Conservation (phyloP, 2,113 vertebrate species). For the Kryptolebias marmoratus region DNA sequence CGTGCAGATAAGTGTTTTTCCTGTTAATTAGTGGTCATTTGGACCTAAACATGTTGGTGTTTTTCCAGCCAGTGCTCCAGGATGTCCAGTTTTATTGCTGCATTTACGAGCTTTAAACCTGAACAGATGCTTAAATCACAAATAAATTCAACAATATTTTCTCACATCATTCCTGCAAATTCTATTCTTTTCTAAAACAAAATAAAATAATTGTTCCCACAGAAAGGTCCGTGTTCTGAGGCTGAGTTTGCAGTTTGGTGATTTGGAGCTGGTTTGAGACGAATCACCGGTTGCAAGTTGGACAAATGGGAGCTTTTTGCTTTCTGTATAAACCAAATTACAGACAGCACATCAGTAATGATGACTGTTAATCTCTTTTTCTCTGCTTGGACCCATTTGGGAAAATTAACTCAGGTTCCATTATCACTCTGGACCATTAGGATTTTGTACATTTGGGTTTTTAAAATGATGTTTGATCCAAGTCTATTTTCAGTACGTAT, state of each 20-base stretch:
- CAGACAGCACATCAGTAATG: slow-evolving; percentile 10
- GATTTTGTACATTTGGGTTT: not conserved
- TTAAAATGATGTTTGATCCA: not conserved
- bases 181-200: too few relatives aligned
- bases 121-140: not conserved
- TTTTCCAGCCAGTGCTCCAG: not conserved
- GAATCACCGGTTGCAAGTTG: slow-evolving; percentile 10
- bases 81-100: not conserved
- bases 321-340: slow-evolving; percentile 9
- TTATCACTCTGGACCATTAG: slow-evolving; percentile 13
- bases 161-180: too few relatives aligned
- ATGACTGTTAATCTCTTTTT: slow-evolving; percentile 6
- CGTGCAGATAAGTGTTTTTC: not conserved
- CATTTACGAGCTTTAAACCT: not conserved
- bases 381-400: slow-evolving; percentile 15
- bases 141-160: not conserved
- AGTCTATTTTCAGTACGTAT: not conserved
- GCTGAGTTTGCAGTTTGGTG: not conserved
- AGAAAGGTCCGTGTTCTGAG: not conserved
- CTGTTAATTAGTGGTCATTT: not conserved
- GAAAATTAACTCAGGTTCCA: slow-evolving; percentile 12
- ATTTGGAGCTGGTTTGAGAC: not conserved
- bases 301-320: not conserved
- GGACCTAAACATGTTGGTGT: not conserved
- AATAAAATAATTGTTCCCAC: not conserved